Conservation (phyloP, 1,140 invertebrate species). For the Procambarus clarkii region DNA sequence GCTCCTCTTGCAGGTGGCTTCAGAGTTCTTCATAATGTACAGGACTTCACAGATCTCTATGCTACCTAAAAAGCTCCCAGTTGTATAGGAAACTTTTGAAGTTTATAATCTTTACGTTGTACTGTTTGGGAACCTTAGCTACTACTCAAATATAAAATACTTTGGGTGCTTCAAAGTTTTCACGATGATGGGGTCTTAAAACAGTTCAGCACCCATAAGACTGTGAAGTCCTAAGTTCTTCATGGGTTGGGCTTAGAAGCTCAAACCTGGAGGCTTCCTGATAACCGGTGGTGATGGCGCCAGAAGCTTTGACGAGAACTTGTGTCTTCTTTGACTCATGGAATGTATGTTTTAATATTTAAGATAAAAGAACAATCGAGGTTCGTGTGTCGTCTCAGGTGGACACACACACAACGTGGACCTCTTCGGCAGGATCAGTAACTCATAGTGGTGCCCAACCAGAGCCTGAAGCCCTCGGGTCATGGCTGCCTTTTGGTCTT, state of each 20-base stretch:
- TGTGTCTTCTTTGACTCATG: constrained; percentile 58
- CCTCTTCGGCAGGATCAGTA: constrained; percentile 29
- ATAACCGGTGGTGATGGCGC: constrained; percentile 41
- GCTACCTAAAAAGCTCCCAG: neutral
- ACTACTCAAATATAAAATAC: no score
- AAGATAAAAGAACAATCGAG: constrained; percentile 14
- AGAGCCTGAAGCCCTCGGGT: constrained; percentile 20
- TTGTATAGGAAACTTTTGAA: neutral
- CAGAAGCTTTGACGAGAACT: constrained; percentile 54
- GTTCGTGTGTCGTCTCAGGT: neutral
- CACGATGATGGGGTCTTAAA: neutral
- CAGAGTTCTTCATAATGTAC: neutral
- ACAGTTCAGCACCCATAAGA: neutral
- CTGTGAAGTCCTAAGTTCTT: constrained; percentile 16
- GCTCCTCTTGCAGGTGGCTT: constrained; percentile 8
- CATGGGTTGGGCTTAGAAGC: constrained; percentile 4
- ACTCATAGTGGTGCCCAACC: constrained; percentile 4
- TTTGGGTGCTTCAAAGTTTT: no score
- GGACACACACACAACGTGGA: neutral
- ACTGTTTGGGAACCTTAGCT: neutral
- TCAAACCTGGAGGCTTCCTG: constrained; percentile 17
- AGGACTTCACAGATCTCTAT: neutral
- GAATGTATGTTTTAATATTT: constrained; percentile 58
- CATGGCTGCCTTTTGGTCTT: constrained; percentile 21
- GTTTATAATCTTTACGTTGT: neutral